Base-by-base conservation (phyloP, 2,797 vertebrate species). In the Trematomus bernacchii region DNA sequence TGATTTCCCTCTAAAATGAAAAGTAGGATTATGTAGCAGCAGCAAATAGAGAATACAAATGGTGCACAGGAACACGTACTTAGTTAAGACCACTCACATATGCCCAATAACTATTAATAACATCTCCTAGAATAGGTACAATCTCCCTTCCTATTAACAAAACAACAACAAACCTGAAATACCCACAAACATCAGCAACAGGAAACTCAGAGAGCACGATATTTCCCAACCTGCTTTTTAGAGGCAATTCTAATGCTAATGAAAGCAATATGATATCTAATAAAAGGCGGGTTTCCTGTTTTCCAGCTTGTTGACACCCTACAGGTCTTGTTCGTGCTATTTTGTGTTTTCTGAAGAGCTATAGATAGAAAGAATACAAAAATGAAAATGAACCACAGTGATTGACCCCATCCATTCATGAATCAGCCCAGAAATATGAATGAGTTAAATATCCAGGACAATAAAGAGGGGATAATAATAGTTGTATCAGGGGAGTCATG, bases 401-500 rank as follows among this genome's bases (percentile, higher is more conserved):
- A 84, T 81, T 79, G 82, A 80, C 76, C 80, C 47, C 21, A 55
- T 79, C 77, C 83, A 75, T 85, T 91, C 76, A 86, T 59, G 68
- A 86, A 89, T 83, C 77, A 86, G 66, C 33, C 63, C 76, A n/a
- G 48, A 77, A 60, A 83, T 70, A 92, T 86, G 82, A 87, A 79
- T 61, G 71, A 44, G 70, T 58, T n/a, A 81, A 79, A 59, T 65
- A 21, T 58, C 65, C 0, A 0, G 53, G 63, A 80, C 21, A 61
- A 37, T 30, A 51, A 16, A 16, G 23, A 47, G 66, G 19, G n/a
- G 18, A 76, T 59, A 50, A 50, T 66, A 18, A 64, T 3, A 13
- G 63, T 72, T 61, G 57, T 66, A 66, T 73, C 65, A 64, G 47
- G 40, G 40, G 54, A 30, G 64, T 73, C 66, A 55, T 33, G 42